Evolutionary conservation across 2,797 vertebrate genomes (phyloP).

Genomic region (Pangasius macronema): DNA sequence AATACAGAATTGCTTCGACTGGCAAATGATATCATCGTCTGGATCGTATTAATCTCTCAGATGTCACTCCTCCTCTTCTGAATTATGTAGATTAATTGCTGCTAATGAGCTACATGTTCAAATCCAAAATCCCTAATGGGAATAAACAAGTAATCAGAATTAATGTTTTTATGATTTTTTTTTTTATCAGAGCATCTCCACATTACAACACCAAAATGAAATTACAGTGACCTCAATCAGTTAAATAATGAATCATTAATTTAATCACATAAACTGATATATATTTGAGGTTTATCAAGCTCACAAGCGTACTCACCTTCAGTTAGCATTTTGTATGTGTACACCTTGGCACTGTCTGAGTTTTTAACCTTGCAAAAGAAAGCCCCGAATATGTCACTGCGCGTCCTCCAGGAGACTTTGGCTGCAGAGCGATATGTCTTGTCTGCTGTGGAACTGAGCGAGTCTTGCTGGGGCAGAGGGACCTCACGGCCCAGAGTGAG

Average conservation of each 20-base stretch:
- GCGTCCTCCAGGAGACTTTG: slow-evolving; percentile 80
- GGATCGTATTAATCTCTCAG: not conserved
- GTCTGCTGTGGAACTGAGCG: slow-evolving; percentile 74
- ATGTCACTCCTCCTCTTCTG: not conserved
- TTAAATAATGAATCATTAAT: not conserved
- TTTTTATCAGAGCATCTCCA: not conserved
- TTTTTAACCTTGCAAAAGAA: slow-evolving; percentile 82
- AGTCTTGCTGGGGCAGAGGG: slow-evolving; percentile 72
- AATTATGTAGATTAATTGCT: not conserved
- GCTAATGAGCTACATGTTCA: not conserved
- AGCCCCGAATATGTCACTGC: slow-evolving; percentile 78
- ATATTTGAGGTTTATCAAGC: not conserved
- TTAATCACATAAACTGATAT: not conserved
- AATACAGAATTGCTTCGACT: not conserved
- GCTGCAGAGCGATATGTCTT: slow-evolving; percentile 72
- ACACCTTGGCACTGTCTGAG: slow-evolving; percentile 75
- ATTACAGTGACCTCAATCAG: too few relatives aligned
- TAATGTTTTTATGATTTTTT: not conserved
- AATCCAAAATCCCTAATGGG: not conserved
- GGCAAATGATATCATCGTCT: not conserved
- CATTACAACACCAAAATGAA: not conserved
- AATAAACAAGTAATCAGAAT: not conserved
- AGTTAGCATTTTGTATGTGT: slow-evolving; percentile 84
- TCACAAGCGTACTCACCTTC: slow-evolving; percentile 67
- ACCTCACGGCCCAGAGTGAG: slow-evolving; percentile 76